Evolutionary conservation across 2,797 vertebrate species (phyloP).

Genomic region (Lophotriccus pileatus): DNA sequence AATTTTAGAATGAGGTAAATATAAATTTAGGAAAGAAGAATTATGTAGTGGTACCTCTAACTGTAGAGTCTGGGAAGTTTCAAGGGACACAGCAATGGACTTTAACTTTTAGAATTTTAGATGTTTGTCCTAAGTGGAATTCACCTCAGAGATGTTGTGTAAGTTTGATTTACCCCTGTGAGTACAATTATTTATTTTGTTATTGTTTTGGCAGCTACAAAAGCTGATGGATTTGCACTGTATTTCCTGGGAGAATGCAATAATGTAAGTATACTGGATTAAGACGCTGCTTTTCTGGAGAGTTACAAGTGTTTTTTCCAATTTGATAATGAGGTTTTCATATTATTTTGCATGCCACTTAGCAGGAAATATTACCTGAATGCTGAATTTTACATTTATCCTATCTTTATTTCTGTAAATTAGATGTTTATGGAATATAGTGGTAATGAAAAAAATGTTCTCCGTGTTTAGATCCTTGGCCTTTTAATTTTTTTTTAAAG

Average conservation of each 20-base stretch:
- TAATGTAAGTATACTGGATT: conserved; percentile 87
- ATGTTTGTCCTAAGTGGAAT: neutral
- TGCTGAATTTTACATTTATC: neutral
- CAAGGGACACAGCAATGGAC: neutral
- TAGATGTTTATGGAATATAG: neutral
- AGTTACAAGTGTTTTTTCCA: neutral
- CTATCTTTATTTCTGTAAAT: neutral
- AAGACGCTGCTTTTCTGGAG: neutral
- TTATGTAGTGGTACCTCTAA: neutral
- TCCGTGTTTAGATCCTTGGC: neutral
- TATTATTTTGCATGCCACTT: neutral
- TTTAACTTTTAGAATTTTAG: neutral
- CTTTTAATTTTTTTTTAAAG: neutral
- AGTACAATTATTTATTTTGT: conserved; percentile 54
- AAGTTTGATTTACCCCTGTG: neutral
- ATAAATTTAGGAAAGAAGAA: neutral
- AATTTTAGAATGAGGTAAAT: neutral
- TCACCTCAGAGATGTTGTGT: neutral
- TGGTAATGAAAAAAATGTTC: neutral
- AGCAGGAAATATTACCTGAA: neutral
- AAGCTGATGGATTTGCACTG: conserved; percentile 98
- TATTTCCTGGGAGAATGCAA: conserved; percentile 99
- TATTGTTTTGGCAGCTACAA: conserved; percentile 87
- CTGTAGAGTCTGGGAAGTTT: neutral
- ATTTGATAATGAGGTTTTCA: neutral